Percentiles rank a stretch among this genome's conserved stretches.
Evolutionary conservation across 30 jellyfish, hydroid and myxozoan species (phyloP).

Genomic region (Hydra vulgaris): DNA sequence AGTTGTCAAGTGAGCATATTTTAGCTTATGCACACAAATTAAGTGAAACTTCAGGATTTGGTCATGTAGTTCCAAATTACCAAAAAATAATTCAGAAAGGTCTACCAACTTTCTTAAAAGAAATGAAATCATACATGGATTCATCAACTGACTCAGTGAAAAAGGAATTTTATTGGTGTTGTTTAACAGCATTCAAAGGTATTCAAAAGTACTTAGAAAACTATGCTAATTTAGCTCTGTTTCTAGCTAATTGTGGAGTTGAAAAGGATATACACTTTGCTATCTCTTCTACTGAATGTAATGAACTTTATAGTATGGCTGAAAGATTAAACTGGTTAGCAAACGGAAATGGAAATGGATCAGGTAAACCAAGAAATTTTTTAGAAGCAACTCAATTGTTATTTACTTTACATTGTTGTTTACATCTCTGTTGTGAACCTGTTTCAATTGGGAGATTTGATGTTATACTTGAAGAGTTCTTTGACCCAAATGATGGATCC

Average conservation of each 20-base stretch:
- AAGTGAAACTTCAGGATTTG: conserved; percentile 20
- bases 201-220: conserved; percentile 15
- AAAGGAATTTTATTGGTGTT: conserved; percentile 6
- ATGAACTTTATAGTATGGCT: background rate
- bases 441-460: conserved; percentile 22
- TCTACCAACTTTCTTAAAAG: conserved; percentile 15
- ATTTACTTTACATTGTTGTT: conserved; percentile 15
- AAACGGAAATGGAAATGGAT: background rate
- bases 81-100: conserved; percentile 1
- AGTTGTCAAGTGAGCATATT: conserved; percentile 12
- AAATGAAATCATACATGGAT: background rate
- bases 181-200: conserved; percentile 21
- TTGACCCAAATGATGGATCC: background rate
- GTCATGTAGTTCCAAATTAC: conserved; percentile 26
- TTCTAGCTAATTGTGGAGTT: conserved; percentile 11
- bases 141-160: background rate
- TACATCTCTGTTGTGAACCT: conserved; percentile 14
- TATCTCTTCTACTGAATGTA: background rate
- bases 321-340: conserved; percentile 16
- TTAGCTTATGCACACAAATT: conserved; percentile 12
- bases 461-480: conserved; percentile 18
- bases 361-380: conserved; percentile 15
- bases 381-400: conserved; percentile 14
- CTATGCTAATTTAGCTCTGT: conserved; percentile 13
- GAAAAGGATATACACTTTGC: background rate